Conservation (phyloP, 2,113 vertebrate species). For the Etheostoma spectabile region DNA sequence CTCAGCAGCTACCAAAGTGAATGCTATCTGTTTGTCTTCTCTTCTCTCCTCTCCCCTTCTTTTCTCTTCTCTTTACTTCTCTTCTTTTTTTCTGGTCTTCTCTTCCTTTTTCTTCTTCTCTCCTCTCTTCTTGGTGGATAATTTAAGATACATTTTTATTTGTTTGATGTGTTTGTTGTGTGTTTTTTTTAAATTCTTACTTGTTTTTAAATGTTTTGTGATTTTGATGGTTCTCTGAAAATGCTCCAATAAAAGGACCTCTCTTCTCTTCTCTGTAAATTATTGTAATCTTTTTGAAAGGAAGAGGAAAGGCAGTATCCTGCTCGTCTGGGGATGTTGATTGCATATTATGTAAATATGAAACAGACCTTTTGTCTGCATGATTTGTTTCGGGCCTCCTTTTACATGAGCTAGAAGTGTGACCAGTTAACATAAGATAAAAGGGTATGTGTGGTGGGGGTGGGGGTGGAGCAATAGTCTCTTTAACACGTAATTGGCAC, state of each 20-base stretch:
- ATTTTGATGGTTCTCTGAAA: too few species aligned
- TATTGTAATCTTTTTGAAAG: too few species aligned
- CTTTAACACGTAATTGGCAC: slow-evolving; percentile 67
- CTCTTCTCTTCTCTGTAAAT: background rate
- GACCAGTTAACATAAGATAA: slow-evolving; percentile 65
- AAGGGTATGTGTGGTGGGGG: slow-evolving; percentile 19
- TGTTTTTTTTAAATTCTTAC: too few species aligned
- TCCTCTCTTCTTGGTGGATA: background rate
- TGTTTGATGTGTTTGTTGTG: too few species aligned
- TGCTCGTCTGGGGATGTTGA: slow-evolving; percentile 67
- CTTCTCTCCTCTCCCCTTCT: background rate
- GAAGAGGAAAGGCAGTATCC: background rate
- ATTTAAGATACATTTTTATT: too few species aligned
- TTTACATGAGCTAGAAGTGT: slow-evolving; percentile 76
- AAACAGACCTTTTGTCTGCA: slow-evolving; percentile 71
- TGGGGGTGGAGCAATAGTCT: slow-evolving; percentile 7
- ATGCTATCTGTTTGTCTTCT: background rate
- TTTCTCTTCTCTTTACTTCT: background rate
- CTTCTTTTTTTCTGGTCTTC: background rate
- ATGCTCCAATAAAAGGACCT: background rate
- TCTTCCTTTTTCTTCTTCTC: background rate
- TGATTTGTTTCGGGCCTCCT: slow-evolving; percentile 69
- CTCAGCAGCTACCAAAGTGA: slow-evolving; percentile 22
- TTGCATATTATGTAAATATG: slow-evolving; percentile 67
- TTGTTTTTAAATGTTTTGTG: too few species aligned